Conservation (phyloP, 2,797 vertebrate species). For the Podargus strigoides region DNA sequence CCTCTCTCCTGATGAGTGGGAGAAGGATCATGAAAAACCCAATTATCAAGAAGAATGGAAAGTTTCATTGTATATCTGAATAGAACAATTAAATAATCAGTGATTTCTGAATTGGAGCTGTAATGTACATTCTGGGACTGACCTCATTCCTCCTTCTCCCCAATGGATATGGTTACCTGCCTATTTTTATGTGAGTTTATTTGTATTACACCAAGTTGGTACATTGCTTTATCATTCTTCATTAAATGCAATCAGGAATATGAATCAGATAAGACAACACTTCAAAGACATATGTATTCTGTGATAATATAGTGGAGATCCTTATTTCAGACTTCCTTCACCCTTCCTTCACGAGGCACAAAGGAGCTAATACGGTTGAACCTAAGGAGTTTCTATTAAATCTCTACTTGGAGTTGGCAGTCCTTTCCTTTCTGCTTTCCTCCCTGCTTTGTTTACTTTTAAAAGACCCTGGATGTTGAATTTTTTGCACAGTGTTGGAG, state of each 20-base stretch:
- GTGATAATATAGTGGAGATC: slow-evolving; percentile 57
- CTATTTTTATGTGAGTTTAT: slow-evolving; percentile 48
- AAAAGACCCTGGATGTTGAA: slow-evolving; percentile 55
- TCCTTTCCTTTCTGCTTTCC: slow-evolving; percentile 23
- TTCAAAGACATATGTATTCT: slow-evolving; percentile 62
- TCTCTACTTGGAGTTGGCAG: slow-evolving; percentile 17
- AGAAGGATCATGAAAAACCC: slow-evolving; percentile 34
- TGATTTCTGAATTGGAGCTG: not conserved
- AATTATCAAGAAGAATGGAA: slow-evolving; percentile 31
- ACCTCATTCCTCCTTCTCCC: not conserved
- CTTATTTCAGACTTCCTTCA: slow-evolving; percentile 61
- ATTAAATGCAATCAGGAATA: slow-evolving; percentile 51
- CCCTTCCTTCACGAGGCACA: not conserved
- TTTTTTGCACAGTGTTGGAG: slow-evolving; percentile 34
- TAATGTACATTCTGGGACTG: not conserved
- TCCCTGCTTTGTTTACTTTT: slow-evolving; percentile 57
- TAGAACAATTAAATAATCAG: slow-evolving; percentile 6
- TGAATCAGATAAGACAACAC: slow-evolving; percentile 50
- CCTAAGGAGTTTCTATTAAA: slow-evolving; percentile 18
- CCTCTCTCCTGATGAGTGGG: slow-evolving; percentile 24
- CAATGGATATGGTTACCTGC: not conserved
- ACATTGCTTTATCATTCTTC: slow-evolving; percentile 52
- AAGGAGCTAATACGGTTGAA: slow-evolving; percentile 52
- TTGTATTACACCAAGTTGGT: slow-evolving; percentile 58
- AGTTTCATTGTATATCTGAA: not conserved